Evolutionary conservation across 2,113 vertebrate genomes (phyloP).

Genomic region (Sprattus sprattus): DNA sequence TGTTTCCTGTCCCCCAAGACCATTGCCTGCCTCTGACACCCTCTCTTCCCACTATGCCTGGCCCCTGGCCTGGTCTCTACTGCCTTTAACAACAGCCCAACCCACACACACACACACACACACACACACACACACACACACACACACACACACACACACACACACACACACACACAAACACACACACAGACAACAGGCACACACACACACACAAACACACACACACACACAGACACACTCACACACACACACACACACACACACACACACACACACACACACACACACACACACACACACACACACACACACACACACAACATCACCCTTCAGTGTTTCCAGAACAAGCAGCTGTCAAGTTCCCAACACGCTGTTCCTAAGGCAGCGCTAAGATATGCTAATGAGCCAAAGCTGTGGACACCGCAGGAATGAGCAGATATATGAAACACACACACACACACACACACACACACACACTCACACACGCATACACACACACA

Average conservation of each 20-base stretch:
- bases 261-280: neutral
- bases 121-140: constrained; percentile 1
- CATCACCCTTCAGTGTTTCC: constrained; percentile 11
- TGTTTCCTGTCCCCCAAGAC: too few species aligned
- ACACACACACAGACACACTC: neutral
- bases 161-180: neutral
- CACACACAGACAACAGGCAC: neutral
- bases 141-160: neutral
- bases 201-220: neutral
- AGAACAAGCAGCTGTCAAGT: constrained; percentile 65
- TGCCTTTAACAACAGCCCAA: neutral
- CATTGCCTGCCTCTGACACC: constrained; percentile 38
- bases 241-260: neutral
- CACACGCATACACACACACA: too few species aligned
- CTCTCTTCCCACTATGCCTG: constrained; percentile 54
- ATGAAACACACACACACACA: too few species aligned
- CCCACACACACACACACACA: neutral
- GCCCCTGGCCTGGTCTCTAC: constrained; percentile 11
- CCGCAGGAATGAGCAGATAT: constrained; percentile 38
- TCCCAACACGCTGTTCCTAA: constrained; percentile 62
- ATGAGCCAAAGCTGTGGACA: constrained; percentile 50
- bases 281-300: neutral
- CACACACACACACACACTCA: too few species aligned
- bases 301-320: neutral
- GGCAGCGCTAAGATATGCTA: constrained; percentile 48